Evolutionary conservation across 2,113 vertebrate genomes (phyloP).

Genomic region (Cyanistes caeruleus): DNA sequence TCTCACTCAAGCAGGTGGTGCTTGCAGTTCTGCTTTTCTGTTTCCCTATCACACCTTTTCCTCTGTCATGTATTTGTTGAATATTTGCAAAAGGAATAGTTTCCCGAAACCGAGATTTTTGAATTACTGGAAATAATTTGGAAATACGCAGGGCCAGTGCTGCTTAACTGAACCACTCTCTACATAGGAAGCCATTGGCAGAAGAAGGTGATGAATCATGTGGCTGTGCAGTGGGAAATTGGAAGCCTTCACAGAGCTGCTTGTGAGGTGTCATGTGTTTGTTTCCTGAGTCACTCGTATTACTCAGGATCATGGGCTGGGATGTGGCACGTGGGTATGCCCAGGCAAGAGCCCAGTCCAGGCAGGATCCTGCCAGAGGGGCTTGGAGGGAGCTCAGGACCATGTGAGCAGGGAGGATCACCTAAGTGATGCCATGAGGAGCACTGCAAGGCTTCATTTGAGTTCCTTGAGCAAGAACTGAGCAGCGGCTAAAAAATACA

Average conservation of each 20-base stretch:
- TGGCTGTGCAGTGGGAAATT: background rate
- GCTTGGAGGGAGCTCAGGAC: background rate
- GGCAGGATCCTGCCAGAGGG: background rate
- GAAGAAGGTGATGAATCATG: background rate
- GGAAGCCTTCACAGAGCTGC: background rate
- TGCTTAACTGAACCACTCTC: background rate
- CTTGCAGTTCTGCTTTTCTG: background rate
- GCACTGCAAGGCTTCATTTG: background rate
- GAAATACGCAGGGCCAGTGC: background rate
- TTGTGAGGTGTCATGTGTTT: background rate
- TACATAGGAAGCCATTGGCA: background rate
- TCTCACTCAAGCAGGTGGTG: background rate
- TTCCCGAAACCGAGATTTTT: background rate
- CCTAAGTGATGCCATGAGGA: background rate
- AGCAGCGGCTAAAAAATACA: fast-evolving
- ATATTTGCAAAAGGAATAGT: background rate
- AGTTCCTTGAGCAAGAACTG: background rate
- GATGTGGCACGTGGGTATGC: background rate
- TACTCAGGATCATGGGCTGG: background rate
- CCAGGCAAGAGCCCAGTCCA: background rate
- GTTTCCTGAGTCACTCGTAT: background rate
- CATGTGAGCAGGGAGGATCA: fast-evolving
- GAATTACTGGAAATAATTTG: background rate
- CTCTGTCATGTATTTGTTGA: background rate
- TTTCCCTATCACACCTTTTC: background rate